These are phyloP conservation scores for Hemithea aestivaria DNA, from an alignment of 2,888 invertebrate genomes.

Conservation along the genomic window DNA sequence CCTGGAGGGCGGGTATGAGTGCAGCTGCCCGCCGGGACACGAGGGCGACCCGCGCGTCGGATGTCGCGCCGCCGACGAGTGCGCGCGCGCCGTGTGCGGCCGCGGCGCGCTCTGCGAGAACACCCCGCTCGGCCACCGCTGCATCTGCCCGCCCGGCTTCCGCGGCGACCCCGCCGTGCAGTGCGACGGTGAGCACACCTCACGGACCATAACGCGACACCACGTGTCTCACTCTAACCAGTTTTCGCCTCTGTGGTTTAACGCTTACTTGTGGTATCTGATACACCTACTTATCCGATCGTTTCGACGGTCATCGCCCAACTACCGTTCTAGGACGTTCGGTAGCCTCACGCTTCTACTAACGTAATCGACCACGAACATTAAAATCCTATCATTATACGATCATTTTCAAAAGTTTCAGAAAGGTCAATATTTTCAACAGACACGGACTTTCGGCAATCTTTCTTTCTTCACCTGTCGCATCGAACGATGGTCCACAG, in stretches of 20 bases:
- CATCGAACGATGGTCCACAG: conserved; percentile 3
- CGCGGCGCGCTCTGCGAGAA: conserved; percentile 89
- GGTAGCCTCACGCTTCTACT: conserved; percentile 74
- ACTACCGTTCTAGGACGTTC: conserved; percentile 67
- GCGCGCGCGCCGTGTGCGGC: conserved; percentile 87
- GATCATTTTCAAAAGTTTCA: conserved; percentile 42
- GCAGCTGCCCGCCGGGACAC: conserved; percentile 90
- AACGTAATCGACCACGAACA: conserved; percentile 49
- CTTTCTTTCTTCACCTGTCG: conserved; percentile 6
- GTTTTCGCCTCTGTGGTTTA: conserved; percentile 56
- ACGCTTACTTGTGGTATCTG: conserved; percentile 59
- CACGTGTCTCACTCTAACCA: too few relatives aligned
- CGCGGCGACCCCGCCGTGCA: conserved; percentile 86
- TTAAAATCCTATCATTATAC: too few relatives aligned
- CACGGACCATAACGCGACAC: conserved; percentile 29
- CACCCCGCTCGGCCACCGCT: conserved; percentile 87
- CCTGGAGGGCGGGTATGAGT: conserved; percentile 87
- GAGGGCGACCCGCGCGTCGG: conserved; percentile 88
- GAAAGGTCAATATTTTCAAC: conserved; percentile 33
- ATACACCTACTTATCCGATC: conserved; percentile 36
- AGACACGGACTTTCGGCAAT: conserved; percentile 14
- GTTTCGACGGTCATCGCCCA: conserved; percentile 51
- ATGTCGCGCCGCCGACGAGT: conserved; percentile 88
- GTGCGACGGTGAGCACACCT: conserved; percentile 87
- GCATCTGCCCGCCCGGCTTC: conserved; percentile 90